phyloP scores from a whole-genome alignment of 2,888 invertebrate genomes.

The Cetonia aurata region DNA sequence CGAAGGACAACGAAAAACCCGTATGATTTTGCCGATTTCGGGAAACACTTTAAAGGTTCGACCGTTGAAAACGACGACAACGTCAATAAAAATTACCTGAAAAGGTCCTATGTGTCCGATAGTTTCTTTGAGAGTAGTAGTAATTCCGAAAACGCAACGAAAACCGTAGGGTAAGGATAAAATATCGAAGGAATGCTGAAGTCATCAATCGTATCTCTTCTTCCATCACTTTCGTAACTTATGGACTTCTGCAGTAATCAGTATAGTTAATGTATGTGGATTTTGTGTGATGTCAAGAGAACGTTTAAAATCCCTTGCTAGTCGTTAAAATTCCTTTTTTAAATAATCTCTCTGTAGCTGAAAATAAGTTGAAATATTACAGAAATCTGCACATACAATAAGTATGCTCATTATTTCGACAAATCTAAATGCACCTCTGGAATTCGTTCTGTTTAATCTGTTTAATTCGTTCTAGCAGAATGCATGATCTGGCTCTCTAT shows the following conservation, averaged over 20 bases:
- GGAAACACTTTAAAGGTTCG: constrained; percentile 56
- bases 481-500: too few species aligned
- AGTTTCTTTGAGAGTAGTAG: constrained; percentile 66
- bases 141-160: constrained; percentile 59
- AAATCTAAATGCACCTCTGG: too few species aligned
- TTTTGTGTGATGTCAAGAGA: too few species aligned
- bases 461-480: too few species aligned
- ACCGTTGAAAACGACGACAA: constrained; percentile 57
- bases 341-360: too few species aligned
- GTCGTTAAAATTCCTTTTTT: too few species aligned
- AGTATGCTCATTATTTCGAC: background rate
- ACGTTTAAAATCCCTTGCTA: too few species aligned
- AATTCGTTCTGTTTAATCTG: too few species aligned
- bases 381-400: background rate
- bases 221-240: constrained; percentile 4
- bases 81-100: constrained; percentile 64
- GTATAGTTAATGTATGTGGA: too few species aligned
- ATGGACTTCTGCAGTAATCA: too few species aligned
- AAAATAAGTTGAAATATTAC: too few species aligned
- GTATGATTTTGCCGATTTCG: constrained; percentile 67
- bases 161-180: constrained; percentile 24
- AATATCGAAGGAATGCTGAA: constrained; percentile 38
- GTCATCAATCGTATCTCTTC: constrained; percentile 1
- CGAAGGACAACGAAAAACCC: constrained; percentile 71
- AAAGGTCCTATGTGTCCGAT: constrained; percentile 67